Evolutionary conservation across 1,140 invertebrate species (phyloP), one percentile per base, ranked within the genome.

Genomic region (Phortica variegata): DNA sequence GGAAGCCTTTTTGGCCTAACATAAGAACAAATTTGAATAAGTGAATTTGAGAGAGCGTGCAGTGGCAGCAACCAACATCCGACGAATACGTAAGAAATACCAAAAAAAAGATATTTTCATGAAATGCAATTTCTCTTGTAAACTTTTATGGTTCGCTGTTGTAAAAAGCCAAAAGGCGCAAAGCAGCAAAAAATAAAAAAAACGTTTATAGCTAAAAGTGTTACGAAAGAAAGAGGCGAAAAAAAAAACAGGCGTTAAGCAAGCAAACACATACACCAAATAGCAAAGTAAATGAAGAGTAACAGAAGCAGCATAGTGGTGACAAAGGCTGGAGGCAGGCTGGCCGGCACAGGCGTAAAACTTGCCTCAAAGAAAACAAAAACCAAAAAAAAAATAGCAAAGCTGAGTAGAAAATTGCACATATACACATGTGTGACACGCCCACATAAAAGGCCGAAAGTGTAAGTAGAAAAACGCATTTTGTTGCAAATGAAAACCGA

Each of bases 11-110:
- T 17, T 29, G 37, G 44, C 43, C n/a, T n/a, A n/a, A n/a, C n/a
- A n/a, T n/a, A n/a, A 68, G 68, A 60, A 68, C 57, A 68, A 68
- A 68, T 68, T 68, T 68, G 63, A 68, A 68, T 66, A 68, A 66
- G 63, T 68, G 63, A 68, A 68, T 68, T 68, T 68, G 63, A 68
- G 23, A 68, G 62, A 66, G 56, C 60, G 63, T 62, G 23, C 10
- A 26, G n/a, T 68, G 56, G 59, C 43, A 53, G 56, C 26, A 29
- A 29, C 6, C 43, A 54, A 61, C 46, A 39, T 31, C 43, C 31
- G 31, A 34, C 13, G 20, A 19, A n/a, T 33, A 40, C 20, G 47
- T 37, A 49, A 54, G 40, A 53, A 52, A 53, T 41, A 43, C 40
- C 47, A 52, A 57, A 13, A 31, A 36, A 68, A 68, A 63, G 60